phyloP scores from a whole-genome alignment of 2,888 invertebrate species.

The Clepsis dumicolana region DNA sequence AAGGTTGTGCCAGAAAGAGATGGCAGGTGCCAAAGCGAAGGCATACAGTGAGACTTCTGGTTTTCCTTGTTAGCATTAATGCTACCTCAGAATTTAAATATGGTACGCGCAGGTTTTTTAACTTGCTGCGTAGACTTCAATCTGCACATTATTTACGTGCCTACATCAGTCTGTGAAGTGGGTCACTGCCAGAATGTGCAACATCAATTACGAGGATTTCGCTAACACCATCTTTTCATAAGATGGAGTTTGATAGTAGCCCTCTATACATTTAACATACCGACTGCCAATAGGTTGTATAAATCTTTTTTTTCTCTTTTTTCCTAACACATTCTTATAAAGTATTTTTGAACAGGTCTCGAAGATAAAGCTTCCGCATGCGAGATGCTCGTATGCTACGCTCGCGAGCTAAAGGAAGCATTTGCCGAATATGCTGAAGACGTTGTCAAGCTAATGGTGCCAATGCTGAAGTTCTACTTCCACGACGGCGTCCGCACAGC shows the following conservation, averaged over 20 bases:
- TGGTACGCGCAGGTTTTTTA: no score
- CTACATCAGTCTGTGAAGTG: conserved; percentile 55
- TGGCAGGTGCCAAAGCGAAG: no score
- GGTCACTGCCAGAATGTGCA: conserved; percentile 79
- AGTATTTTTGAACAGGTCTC: conserved; percentile 83
- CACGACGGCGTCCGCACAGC: conserved; percentile 97
- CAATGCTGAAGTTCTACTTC: conserved; percentile 96
- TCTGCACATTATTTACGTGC: conserved; percentile 61
- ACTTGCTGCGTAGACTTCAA: conserved; percentile 48
- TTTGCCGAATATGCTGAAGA: conserved; percentile 86
- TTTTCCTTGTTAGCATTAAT: background rate
- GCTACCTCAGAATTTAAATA: no score
- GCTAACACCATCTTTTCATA: conserved; percentile 79
- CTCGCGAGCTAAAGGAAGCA: conserved; percentile 95
- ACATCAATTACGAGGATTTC: conserved; percentile 75
- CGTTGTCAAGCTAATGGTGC: conserved; percentile 93
- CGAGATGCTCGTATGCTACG: conserved; percentile 98
- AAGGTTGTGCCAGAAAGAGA: no score
- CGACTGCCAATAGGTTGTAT: background rate
- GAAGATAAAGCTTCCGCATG: conserved; percentile 99
- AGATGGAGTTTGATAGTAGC: conserved; percentile 83
- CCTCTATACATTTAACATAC: conserved; percentile 69
- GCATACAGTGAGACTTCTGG: no score
- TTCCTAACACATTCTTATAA: background rate
- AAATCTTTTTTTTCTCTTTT: background rate